Evolutionary conservation across 2,797 vertebrate species (phyloP), one percentile per base, ranked within the genome.

Genomic region (Labeo calbasu): DNA sequence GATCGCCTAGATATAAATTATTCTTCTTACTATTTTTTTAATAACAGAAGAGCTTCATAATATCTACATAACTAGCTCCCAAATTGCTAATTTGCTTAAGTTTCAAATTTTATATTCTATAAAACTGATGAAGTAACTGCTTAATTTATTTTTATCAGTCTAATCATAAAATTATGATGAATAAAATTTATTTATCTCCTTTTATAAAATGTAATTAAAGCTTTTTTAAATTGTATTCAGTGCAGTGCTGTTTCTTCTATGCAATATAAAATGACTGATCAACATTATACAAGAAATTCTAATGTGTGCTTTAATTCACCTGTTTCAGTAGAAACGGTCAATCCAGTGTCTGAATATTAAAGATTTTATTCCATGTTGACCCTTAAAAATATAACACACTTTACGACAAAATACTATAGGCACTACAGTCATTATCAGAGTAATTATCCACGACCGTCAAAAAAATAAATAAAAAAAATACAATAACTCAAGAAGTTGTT

Each of bases 331-430:
- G 12, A 53, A 53, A 81, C 0, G 14, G 51, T 17, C n/a, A 57
- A 13, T 0, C 13, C 11, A 46, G 32, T 12, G 4, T 70, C 32
- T 46, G n/a, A 46, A 59, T 70, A 10, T 81, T 43, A 11, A 81
- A 69, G 25, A 57, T 59, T 73, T 36, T 73, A 51, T 73, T 46
- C 25, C 12, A 14, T 61, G 48, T 28, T 28, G 66, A 81, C 36
- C 9, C 23, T 57, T 46, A n/a, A 28, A 59, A 71, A 79, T 8
- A 81, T 43, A 25, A 12, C 50, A 25, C 23, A 63, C 43, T 63
- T 50, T 36, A 13, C 28, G 1, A 3, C 13, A 48, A 59, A 28
- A 82, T 40, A 23, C 4, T 48, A 71, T n/a, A 82, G 13, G 79
- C 55, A 72, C 43, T 61, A 72, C 25, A 70, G 50, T 63, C 21